Conservation (phyloP, 1,140 invertebrate species). For the Xylocopa sonorina region DNA sequence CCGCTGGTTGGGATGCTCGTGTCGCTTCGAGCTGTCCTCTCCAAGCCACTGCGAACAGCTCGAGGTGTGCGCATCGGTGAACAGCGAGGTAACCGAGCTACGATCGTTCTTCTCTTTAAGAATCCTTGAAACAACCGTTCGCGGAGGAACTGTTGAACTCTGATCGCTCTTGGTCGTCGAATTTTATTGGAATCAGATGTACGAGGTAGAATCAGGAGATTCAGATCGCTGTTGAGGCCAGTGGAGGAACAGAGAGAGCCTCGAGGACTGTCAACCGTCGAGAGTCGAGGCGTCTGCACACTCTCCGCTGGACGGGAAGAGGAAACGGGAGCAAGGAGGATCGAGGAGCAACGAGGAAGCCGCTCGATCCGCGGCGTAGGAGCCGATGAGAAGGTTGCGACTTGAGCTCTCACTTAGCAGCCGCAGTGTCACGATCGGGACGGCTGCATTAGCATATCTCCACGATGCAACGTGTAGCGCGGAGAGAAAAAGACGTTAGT, state of each 20-base stretch:
- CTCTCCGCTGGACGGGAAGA: neutral
- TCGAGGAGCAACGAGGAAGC: conserved; percentile 17
- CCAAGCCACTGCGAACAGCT: too few species aligned
- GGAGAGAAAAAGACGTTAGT: conserved; percentile 7
- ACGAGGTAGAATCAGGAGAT: too few species aligned
- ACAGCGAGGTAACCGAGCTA: too few species aligned
- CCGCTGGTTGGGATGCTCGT: neutral
- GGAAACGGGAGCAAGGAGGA: neutral
- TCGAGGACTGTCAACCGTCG: conserved; percentile 5
- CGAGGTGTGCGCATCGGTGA: too few species aligned
- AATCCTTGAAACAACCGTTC: too few species aligned
- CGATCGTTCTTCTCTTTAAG: too few species aligned
- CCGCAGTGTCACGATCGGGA: conserved; percentile 69
- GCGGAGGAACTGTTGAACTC: too few species aligned
- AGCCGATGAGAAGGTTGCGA: conserved; percentile 63
- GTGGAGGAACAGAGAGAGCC: too few species aligned
- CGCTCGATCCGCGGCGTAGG: conserved; percentile 32
- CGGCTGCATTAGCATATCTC: conserved; percentile 71
- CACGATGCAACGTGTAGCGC: conserved; percentile 65
- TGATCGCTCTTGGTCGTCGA: too few species aligned
- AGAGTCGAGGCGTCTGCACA: neutral
- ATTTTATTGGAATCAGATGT: too few species aligned
- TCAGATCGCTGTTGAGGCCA: too few species aligned
- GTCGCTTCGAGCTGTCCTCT: neutral
- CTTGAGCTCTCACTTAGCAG: conserved; percentile 72